Base-by-base conservation (phyloP, 2,797 vertebrate species). In the Holocentrus rufus region DNA sequence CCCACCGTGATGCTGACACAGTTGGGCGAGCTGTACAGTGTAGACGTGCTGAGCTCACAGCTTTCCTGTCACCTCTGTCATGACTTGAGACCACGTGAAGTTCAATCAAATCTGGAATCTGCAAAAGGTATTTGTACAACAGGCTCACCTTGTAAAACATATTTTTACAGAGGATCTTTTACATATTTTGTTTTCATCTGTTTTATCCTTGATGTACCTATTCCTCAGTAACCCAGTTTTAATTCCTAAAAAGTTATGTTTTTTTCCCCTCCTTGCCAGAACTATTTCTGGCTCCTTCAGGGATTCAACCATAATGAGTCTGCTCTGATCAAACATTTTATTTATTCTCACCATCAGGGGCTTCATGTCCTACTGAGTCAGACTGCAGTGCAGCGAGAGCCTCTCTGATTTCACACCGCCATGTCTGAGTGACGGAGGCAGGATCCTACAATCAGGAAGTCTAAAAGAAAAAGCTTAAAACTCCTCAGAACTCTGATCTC, bases 321-420 rank as follows among this genome's bases (percentile, higher is more conserved):
- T 53, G 44, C 61, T 71, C 44, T 65, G 64, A 79, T 89, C 68
- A 84, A 86, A 89, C 72, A 18, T 55, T 69, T 75, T 83, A 71
- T 85, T 85, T 83, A 73, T 85, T 85, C 86, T 82, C 76, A 72
- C 59, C 77, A 68, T 74, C 69, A 56, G 62, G 70, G 66, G 84
- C 36, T 57, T 18, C 65, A 0, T 23, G 14, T 74, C 74, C 76
- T 18, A 55, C 88, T 69, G 86, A 76, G 83, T 73, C 14, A 15
- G 59, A 79, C 80, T 82, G 73, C 79, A n/a, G 80, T 1, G 72
- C 65, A 18, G 70, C 23, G 39, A 53, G 64, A 30, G 72, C 62
- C 63, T 76, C 72, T 75, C 52, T 42, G 70, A 72, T 65, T 72
- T 84, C 81, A 71, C 39, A 50, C 77, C 65, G 79, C 47, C 63